These are phyloP conservation scores for Metellina segmentata DNA, from an alignment of 2,888 invertebrate species.

Conservation along the genomic window DNA sequence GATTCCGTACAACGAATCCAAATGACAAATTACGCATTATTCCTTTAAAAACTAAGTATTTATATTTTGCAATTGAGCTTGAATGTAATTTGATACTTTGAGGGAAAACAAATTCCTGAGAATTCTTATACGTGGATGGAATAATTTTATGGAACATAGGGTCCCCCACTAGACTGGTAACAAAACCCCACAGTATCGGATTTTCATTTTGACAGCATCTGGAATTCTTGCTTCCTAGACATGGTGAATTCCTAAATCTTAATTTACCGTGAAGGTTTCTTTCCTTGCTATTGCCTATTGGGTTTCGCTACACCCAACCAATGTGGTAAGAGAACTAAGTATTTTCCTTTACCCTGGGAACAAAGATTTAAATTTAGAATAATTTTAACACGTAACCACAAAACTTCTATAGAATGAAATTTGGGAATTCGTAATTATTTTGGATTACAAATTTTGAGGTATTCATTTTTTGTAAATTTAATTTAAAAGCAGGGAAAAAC, in stretches of 20 bases:
- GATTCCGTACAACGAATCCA: too few relatives aligned
- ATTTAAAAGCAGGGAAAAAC: too few relatives aligned
- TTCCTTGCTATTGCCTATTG: background rate
- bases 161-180: background rate
- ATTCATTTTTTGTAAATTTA: too few relatives aligned
- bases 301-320: too few relatives aligned
- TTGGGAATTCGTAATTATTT: too few relatives aligned
- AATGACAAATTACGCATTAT: background rate
- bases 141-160: background rate
- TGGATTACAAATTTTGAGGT: too few relatives aligned
- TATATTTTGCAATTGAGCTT: background rate
- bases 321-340: too few relatives aligned
- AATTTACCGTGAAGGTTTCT: slow-evolving; percentile 1
- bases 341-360: too few relatives aligned
- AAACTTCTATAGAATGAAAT: too few relatives aligned
- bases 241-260: background rate
- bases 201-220: background rate
- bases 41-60: background rate
- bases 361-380: too few relatives aligned
- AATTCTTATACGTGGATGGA: background rate
- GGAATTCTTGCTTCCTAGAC: background rate
- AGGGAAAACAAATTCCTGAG: background rate
- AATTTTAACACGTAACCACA: too few relatives aligned
- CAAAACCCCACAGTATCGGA: background rate
- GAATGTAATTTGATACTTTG: background rate